A percentile compares a stretch with the other conserved stretches of the same genome.
Evolutionary conservation across 2,113 vertebrate genomes (phyloP).

Genomic region (Dolichotis patagonum): DNA sequence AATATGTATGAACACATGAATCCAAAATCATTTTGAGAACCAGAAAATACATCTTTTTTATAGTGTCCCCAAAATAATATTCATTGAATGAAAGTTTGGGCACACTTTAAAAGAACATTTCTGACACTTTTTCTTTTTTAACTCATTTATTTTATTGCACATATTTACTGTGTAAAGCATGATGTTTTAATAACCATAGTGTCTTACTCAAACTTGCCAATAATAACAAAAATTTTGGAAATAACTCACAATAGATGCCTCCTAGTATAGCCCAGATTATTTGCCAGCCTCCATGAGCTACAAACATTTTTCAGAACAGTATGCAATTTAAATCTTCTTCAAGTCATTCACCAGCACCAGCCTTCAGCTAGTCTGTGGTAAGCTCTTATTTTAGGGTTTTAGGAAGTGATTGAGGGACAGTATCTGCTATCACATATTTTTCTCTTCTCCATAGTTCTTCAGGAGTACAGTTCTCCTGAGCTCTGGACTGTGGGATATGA

Average conservation of each 20-base stretch:
- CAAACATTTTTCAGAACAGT: background rate
- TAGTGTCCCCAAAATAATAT: background rate
- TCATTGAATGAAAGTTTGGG: background rate
- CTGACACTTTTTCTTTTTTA: background rate
- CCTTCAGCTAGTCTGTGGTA: background rate
- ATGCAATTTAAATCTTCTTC: background rate
- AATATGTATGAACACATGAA: background rate
- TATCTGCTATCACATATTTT: background rate
- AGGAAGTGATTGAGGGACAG: background rate
- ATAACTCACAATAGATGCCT: background rate
- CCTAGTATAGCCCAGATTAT: background rate
- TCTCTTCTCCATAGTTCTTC: rapidly evolving
- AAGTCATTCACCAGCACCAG: background rate
- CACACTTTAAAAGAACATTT: background rate
- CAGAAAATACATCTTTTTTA: background rate
- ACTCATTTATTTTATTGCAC: background rate
- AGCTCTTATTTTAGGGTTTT: background rate
- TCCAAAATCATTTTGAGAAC: background rate
- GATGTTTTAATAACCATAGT: background rate
- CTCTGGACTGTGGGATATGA: no score
- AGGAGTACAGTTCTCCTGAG: background rate
- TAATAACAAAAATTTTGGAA: background rate
- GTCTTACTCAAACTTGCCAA: background rate
- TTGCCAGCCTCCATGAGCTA: background rate
- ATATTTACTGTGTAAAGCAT: background rate